phyloP scores from a whole-genome alignment of 2,113 vertebrate genomes.

The Oreochromis spilurus region DNA sequence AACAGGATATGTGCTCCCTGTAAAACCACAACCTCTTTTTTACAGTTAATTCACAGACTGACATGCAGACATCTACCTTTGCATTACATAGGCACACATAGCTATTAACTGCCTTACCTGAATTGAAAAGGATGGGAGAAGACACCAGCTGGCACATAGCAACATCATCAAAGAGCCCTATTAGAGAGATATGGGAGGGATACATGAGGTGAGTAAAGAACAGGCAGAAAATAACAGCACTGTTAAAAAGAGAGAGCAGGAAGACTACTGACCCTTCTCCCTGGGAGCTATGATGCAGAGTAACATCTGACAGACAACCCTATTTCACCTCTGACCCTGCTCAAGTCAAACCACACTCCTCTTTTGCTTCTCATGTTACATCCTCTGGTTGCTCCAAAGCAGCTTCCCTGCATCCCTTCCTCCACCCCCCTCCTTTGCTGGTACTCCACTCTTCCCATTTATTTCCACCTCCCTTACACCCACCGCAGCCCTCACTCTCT shows the following conservation, averaged over 20 bases:
- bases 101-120: conserved; percentile 30
- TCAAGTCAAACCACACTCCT: neutral
- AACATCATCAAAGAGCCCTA: conserved; percentile 54
- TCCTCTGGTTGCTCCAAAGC: neutral
- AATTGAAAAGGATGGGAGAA: conserved; percentile 16
- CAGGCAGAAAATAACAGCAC: neutral
- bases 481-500: conserved; percentile 28
- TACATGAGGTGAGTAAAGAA: neutral
- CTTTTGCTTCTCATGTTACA: conserved; percentile 6
- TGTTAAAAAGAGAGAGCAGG: neutral
- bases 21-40: neutral
- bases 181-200: conserved; percentile 6
- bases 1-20: neutral
- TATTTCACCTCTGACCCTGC: conserved; percentile 51
- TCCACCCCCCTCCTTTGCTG: neutral
- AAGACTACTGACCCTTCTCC: conserved; percentile 1
- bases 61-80: neutral
- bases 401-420: neutral
- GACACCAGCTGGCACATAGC: conserved; percentile 45
- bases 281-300: conserved; percentile 19
- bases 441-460: conserved; percentile 21
- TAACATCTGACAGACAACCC: conserved; percentile 47
- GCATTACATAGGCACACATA: neutral
- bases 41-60: neutral
- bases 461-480: conserved; percentile 41